Evolutionary conservation across 1,140 invertebrate species (phyloP), one percentile per base, ranked within the genome.

Genomic region (Euborellia annulipes): DNA sequence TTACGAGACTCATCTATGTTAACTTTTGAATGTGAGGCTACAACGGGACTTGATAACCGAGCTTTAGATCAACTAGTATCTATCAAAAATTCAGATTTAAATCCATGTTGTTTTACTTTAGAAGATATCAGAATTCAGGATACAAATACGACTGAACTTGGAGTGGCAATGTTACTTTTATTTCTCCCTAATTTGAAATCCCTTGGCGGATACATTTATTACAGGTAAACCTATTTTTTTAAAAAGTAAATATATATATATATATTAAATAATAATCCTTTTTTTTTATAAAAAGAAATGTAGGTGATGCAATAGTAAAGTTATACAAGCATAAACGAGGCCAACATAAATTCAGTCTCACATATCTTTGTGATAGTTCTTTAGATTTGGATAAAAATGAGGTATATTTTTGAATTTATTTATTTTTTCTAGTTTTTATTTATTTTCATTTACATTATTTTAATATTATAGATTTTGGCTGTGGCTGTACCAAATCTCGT

Each of bases 201-300:
- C 8, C 42, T 58, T 11, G 57, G 57, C 20, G 57, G 57, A 17
- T 58, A 57, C 30, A 50, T 58, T 2, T 58, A 58, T 40, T 57
- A 54, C 38, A 53, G 56, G 55, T 57, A 43, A 30, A 23, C n/a
- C 41, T 3, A 32, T 43, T 14, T 23, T n/a, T 11, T 32, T 19
- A 20, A 7, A 18, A 3, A 9, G 38, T 27, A 27, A 6, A 27
- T n/a, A 27, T 27, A 27, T 6, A 6, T 27, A 27, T 6, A 27
- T 6, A 6, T 27, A 27, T 11, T 4, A 27, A 14, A 27, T 16
- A 43, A 36, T 36, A 20, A 18, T 37, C 22, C 37, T 36, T 23
- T 49, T 36, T 49, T 47, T 36, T 45, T 14, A n/a, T n/a, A n/a
- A n/a, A n/a, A 14, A 54, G 55, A 36, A 57, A 55, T 44, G 52